These are phyloP conservation scores for Peromyscus attwateri DNA, from an alignment of 2,797 vertebrate genomes.

Conservation along the genomic window DNA sequence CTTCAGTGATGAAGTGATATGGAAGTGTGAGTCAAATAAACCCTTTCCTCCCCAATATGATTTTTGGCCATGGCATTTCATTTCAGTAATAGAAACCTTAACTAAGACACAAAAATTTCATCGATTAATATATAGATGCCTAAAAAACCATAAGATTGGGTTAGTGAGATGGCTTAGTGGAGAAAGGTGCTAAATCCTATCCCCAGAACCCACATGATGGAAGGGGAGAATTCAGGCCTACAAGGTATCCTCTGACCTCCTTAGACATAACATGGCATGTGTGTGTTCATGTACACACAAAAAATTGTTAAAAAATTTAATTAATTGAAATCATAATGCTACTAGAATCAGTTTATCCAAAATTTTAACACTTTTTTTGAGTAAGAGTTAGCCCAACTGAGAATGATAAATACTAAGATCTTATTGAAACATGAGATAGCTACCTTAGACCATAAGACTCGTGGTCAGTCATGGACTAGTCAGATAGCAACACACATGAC, in stretches of 20 bases:
- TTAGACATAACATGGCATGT: neutral
- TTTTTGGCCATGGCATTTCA: neutral
- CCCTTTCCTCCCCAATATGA: neutral
- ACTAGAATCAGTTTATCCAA: conserved; percentile 38
- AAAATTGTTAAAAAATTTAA: neutral
- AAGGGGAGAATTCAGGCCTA: neutral
- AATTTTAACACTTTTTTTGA: neutral
- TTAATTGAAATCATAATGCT: neutral
- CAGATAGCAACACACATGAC: neutral
- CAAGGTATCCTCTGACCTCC: neutral
- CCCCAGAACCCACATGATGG: too few relatives aligned
- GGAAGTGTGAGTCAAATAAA: neutral
- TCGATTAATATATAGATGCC: conserved; percentile 11
- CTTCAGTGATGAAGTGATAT: neutral
- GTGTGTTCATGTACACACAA: neutral
- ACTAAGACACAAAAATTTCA: neutral
- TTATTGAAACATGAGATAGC: neutral
- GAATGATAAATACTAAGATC: neutral
- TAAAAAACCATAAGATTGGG: neutral
- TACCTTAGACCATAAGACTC: neutral
- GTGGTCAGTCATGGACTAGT: neutral
- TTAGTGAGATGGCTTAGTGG: neutral
- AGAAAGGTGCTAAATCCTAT: neutral
- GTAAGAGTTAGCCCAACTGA: neutral
- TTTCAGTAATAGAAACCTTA: neutral